Base-by-base conservation (phyloP, 92 coral and sea anemone species). In the Umimayanthus kanabou region DNA sequence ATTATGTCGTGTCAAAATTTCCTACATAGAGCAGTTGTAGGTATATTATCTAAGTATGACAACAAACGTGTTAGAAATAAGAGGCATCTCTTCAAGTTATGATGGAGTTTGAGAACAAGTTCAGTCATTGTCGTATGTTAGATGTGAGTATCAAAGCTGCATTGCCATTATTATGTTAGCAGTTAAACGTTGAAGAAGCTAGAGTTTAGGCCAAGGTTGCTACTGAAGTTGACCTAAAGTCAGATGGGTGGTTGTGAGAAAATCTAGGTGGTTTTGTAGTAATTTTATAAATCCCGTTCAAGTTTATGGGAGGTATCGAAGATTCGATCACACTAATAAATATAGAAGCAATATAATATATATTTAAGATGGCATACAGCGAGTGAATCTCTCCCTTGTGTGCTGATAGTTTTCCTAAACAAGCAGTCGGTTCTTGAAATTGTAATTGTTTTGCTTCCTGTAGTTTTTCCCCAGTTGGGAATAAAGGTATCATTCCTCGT, bases 241-340 rank as follows among this genome's bases (percentile, higher is more conserved):
- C 55, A 5, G 70, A 50, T 83, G 87, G 87, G 87, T 83, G 25
- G 87, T 83, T 83, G 87, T 83, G 87, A 83, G 28, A 66, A 82
- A 82, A 26, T 39, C 58, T 69, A 45, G n/a, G 64, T 67, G 58
- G 61, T 40, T 67, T 26, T 66, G 8, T 43, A 39, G 77, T 39
- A 73, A 14, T 37, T 73, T 73, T 39, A 20, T 40, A 73, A 33
- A 13, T 73, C 78, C 78, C 78, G 22, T 69, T 42, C 45, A 7
- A 45, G 33, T 83, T 67, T 83, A 70, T 20, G 61, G 74, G 78
- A 49, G 40, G 29, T 61, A 20, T 18, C 69, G 8, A 28, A 8
- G 37, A 71, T 71, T 71, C 76, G 76, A 26, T 71, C 39, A 71
- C 6, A 71, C 20, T 71, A 9, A 6, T 71, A 71, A 25, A 28